These are phyloP conservation scores for Brachypodius melanocephalos DNA, from an alignment of 2,113 vertebrate genomes.

Conservation along the genomic window DNA sequence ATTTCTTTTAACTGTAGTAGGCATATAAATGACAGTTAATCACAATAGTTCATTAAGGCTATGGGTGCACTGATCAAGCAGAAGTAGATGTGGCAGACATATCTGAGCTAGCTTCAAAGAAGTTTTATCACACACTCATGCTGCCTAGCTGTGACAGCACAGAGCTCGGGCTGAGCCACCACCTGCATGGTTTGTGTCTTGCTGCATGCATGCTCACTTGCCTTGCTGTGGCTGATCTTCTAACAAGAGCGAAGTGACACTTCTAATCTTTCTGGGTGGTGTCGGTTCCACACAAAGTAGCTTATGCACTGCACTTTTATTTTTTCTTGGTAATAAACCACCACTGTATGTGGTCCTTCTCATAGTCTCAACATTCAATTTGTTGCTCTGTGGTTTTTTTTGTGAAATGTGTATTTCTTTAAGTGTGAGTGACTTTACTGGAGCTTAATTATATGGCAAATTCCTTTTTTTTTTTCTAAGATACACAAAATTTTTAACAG, in stretches of 20 bases:
- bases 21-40: constrained; percentile 41
- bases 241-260: background rate
- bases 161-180: background rate
- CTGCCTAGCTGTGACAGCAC: background rate
- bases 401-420: background rate
- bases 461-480: background rate
- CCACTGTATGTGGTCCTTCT: background rate
- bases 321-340: background rate
- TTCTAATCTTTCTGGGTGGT: constrained; percentile 16
- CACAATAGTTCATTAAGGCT: constrained; percentile 10
- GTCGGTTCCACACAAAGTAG: background rate
- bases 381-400: background rate
- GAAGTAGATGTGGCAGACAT: constrained; percentile 2
- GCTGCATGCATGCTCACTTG: background rate
- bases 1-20: constrained; percentile 50
- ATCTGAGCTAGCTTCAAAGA: constrained; percentile 24
- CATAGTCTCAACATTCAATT: background rate
- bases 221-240: background rate
- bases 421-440: background rate
- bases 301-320: background rate
- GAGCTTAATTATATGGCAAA: background rate
- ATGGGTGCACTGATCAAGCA: background rate
- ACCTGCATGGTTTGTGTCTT: background rate
- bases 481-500: background rate
- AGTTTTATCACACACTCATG: background rate